A percentile compares a stretch with the other conserved stretches of the same genome.
Evolutionary conservation across 2,113 vertebrate species (phyloP).

Genomic region (Neofelis nebulosa): DNA sequence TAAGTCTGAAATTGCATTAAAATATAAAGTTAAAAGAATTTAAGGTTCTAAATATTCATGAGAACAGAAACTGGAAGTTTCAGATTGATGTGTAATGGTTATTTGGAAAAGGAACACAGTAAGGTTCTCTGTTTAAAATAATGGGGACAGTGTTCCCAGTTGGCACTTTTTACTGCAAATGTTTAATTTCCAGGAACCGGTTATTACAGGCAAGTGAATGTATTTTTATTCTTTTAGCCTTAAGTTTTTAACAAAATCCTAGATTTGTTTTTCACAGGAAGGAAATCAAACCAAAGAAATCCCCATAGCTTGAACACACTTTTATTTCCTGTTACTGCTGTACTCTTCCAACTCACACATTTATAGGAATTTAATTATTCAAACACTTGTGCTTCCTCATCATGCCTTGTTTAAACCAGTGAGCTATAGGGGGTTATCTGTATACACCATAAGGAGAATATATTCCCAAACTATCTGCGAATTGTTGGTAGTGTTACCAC

Average conservation of each 20-base stretch:
- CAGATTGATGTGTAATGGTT: neutral
- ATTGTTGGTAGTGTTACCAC: neutral
- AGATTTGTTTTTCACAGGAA: neutral
- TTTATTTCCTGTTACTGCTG: neutral
- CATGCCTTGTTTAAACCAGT: neutral
- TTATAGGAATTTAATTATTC: neutral
- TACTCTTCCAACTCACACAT: neutral
- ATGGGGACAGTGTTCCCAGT: neutral
- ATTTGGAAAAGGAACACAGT: neutral
- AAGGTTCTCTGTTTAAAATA: neutral
- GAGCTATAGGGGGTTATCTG: neutral
- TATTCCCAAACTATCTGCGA: neutral
- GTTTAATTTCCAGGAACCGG: neutral
- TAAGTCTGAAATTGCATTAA: neutral
- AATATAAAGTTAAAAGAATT: neutral
- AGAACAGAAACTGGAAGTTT: neutral
- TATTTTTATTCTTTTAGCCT: neutral
- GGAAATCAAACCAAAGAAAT: no score
- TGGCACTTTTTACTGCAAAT: neutral
- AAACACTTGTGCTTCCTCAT: neutral
- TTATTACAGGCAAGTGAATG: neutral
- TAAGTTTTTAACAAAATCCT: neutral
- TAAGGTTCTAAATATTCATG: neutral
- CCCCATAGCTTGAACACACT: neutral
- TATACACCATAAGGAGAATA: neutral